Evolutionary conservation across 2,888 invertebrate genomes (phyloP).

Genomic region (Apotomis capreana): DNA sequence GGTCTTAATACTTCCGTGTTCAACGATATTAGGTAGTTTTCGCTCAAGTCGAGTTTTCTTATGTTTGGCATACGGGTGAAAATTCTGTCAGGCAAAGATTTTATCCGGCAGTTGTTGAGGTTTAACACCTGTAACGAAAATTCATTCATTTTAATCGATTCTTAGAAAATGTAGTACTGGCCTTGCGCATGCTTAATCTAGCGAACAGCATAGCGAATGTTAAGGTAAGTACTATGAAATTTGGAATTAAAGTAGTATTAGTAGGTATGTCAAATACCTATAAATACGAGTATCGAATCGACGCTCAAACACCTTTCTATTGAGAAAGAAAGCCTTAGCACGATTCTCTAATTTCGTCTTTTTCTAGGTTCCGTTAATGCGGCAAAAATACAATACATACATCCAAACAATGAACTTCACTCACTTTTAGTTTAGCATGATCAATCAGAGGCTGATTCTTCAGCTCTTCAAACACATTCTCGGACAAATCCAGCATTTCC

Average conservation of each 20-base stretch:
- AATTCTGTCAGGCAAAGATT: conserved; percentile 75
- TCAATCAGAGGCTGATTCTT: conserved; percentile 82
- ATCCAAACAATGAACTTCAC: conserved; percentile 29
- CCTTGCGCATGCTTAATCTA: no score
- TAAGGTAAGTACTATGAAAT: no score
- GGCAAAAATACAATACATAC: neutral
- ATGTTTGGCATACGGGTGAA: conserved; percentile 83
- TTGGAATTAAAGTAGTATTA: no score
- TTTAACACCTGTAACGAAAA: conserved; percentile 78
- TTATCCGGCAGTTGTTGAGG: conserved; percentile 84
- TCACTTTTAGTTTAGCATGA: conserved; percentile 80
- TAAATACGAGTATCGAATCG: no score
- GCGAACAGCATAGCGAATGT: no score
- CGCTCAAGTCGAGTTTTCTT: conserved; percentile 82
- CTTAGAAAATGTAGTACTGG: no score
- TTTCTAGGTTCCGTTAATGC: no score
- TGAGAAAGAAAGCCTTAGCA: no score
- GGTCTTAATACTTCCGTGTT: conserved; percentile 75
- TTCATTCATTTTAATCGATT: neutral
- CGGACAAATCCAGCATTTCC: conserved; percentile 82
- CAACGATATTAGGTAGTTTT: conserved; percentile 84
- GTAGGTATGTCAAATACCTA: no score
- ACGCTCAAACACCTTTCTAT: no score
- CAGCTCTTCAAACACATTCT: conserved; percentile 84
- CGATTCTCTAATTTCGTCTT: no score